Conservation (phyloP, 1,140 invertebrate species). For the Periplaneta americana region DNA sequence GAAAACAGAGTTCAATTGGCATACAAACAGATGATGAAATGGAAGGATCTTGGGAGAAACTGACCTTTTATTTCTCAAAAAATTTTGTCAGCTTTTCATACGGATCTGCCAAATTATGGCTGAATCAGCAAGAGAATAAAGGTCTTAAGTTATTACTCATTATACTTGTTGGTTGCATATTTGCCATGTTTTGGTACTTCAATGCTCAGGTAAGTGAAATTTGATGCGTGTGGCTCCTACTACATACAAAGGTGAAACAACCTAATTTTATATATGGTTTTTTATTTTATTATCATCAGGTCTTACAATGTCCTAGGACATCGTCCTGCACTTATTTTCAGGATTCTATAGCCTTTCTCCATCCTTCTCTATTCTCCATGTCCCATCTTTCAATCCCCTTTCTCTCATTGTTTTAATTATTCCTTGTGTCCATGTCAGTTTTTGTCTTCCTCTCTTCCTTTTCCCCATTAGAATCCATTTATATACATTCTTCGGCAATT, state of each 20-base stretch:
- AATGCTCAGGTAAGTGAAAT: constrained; percentile 27
- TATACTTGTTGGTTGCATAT: constrained; percentile 54
- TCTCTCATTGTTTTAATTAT: too few species aligned
- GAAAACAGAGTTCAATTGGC: neutral
- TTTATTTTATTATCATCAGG: too few species aligned
- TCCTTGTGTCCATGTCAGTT: neutral
- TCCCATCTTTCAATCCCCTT: too few species aligned
- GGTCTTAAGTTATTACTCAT: constrained; percentile 59
- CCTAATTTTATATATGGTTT: too few species aligned
- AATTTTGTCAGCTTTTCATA: constrained; percentile 7
- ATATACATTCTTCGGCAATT: too few species aligned
- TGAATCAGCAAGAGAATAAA: constrained; percentile 48
- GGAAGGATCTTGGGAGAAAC: constrained; percentile 2
- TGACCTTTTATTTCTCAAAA: constrained; percentile 7
- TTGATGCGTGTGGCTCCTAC: too few species aligned
- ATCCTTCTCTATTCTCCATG: too few species aligned
- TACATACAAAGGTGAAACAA: too few species aligned
- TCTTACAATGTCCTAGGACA: too few species aligned
- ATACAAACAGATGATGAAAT: neutral
- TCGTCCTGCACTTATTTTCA: too few species aligned
- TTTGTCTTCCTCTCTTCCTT: neutral
- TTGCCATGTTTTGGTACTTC: constrained; percentile 66
- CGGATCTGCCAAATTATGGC: constrained; percentile 2
- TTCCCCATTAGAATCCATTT: too few species aligned
- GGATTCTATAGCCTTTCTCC: too few species aligned